Base-by-base conservation (phyloP, 2,888 invertebrate species). In the Cheilosia impressa region DNA sequence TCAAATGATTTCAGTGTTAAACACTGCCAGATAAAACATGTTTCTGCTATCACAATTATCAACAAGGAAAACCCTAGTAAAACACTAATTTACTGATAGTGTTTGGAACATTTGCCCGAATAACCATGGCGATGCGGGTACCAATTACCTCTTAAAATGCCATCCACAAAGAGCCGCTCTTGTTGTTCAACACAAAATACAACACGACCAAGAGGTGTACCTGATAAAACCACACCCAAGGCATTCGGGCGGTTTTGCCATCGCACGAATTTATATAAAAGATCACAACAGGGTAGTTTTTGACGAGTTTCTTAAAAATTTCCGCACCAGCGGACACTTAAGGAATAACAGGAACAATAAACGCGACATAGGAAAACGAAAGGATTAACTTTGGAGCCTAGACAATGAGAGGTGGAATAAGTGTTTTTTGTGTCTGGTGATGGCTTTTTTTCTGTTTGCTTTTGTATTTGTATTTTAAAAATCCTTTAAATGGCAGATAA, bases 351-450 rank as follows among this genome's bases (percentile, higher is more conserved):
- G 31, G 17, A 45, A 15, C n/a, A 69, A 62, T 52, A 75, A 63
- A 52, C 69, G 58, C 24, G 55, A 43, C 31, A 53, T 10, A 41
- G 22, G 34, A 45, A 41, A 62, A 15, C 53, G 27, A 45, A 73
- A 79, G 75, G 73, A 79, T 50, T 68, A 58, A 52, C 15, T 53
- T 75, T 55, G 19, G 60, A 80, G 47, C 43, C 45, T 41, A 17
- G 81, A 85, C 76, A 81, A 85, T 85, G 85, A 85, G 41, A 85
- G 85, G 84, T 80, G 52, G 58, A 19, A 19, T 45, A 6, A 24
- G 45, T 50, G 31, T 62, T 22, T 66, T 65, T 27, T 17, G 60
- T 38, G 31, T 47, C 57, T n/a, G 27, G 52, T 43, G 31, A 10
- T 13, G 4, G 19, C 10, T 69, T 27, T 17, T 15, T 53, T 34